These are phyloP conservation scores for Lycodopsis pacificus DNA, from an alignment of 2,797 vertebrate genomes.

Conservation along the genomic window DNA sequence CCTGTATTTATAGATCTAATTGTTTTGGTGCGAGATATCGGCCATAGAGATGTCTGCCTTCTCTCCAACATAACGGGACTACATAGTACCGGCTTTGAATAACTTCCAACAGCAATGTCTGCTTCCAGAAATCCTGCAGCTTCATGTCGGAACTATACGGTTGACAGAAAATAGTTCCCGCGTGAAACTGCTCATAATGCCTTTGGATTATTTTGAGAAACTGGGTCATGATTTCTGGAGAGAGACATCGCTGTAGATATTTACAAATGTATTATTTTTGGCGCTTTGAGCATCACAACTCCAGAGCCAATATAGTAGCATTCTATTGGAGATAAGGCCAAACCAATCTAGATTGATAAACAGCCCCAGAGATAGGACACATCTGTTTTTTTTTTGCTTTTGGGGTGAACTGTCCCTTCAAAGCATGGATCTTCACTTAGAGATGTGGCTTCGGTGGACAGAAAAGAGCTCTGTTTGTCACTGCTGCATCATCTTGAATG, in stretches of 20 bases:
- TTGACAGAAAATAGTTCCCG: too few relatives aligned
- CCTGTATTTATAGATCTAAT: background rate
- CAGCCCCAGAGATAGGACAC: background rate
- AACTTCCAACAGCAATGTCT: background rate
- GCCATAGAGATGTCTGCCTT: background rate
- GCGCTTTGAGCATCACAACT: background rate
- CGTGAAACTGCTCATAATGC: background rate
- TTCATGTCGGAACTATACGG: too few relatives aligned
- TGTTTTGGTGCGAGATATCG: background rate
- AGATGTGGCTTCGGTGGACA: slow-evolving; percentile 60
- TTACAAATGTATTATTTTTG: background rate
- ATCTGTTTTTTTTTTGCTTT: background rate
- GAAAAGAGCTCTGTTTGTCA: slow-evolving; percentile 49
- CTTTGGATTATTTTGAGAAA: background rate
- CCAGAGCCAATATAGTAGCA: background rate
- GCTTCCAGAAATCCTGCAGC: background rate
- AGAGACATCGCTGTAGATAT: background rate
- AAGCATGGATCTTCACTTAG: slow-evolving; percentile 40
- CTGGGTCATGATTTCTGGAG: background rate
- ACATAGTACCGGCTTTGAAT: too few relatives aligned
- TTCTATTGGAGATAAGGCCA: background rate
- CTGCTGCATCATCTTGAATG: slow-evolving; percentile 62
- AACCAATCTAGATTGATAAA: background rate
- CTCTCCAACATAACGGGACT: background rate
- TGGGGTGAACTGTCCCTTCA: background rate